Base-by-base conservation (phyloP, 2,113 vertebrate species). In the Lates calcarifer region DNA sequence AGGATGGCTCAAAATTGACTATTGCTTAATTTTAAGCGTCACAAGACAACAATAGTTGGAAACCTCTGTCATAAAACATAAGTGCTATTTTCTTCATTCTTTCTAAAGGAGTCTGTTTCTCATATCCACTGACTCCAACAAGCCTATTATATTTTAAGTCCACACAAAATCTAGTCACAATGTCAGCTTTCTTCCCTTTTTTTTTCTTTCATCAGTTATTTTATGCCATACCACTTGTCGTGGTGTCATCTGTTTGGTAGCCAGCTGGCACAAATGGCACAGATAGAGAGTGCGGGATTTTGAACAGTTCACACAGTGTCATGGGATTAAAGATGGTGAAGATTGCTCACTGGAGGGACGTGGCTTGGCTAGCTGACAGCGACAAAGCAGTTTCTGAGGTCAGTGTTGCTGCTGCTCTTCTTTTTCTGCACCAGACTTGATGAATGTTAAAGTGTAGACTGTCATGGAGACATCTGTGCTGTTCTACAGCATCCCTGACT, bases 291-390 rank as follows among this genome's bases (percentile, higher is more conserved):
- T 26, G 4, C 10, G 12, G 68, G 55, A 74, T 37, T 73, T 71
- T 49, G 11, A 77, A 31, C 31, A 39, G 68, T 74, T 78, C 55
- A 68, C 13, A 56, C 22, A 58, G 47, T 63, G 68, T 57, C 41
- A 24, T 9, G 26, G n/a, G 81, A 84, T 86, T 79, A 81, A 64
- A 86, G 64, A 79, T 33, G 37, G 13, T 53, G 29, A 67, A 77
- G 63, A 73, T 47, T 81, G 63, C 35, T 58, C 58, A 45, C 29
- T 84, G 53, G 31, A 33, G 43, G 14, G 20, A 14, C 13, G 67
- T 56, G 49, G 31, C 22, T 67, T 37, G 64, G 35, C 18, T 53
- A 5, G 60, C 33, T 39, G 56, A 31, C 3, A 41, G 41, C 17
- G 35, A 76, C 67, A 65, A 65, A 74, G 41, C n/a, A 18, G n/a